These are phyloP conservation scores for Entomyzon cyanotis DNA, from an alignment of 2,113 vertebrate genomes.

Conservation along the genomic window DNA sequence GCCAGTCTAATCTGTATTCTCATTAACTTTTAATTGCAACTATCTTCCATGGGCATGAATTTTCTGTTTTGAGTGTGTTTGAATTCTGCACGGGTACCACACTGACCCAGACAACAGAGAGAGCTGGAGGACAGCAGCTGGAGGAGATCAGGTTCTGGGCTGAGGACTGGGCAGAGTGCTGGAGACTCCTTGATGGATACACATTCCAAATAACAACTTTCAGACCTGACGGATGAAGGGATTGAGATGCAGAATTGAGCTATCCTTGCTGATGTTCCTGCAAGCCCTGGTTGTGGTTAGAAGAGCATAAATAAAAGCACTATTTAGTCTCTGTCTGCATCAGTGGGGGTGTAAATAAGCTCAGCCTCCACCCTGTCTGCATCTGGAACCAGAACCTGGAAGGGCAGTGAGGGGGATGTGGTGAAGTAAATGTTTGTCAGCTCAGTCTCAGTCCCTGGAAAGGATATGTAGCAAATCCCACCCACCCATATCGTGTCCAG, in stretches of 20 bases:
- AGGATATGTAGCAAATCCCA: background rate
- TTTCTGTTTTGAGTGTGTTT: background rate
- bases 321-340: background rate
- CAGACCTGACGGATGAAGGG: background rate
- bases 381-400: background rate
- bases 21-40: background rate
- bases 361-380: fast-evolving
- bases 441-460: background rate
- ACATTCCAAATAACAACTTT: background rate
- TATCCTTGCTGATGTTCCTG: background rate
- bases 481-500: background rate
- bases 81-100: too few species aligned
- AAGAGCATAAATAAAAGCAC: background rate
- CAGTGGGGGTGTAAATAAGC: too few species aligned
- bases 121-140: background rate
- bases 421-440: background rate
- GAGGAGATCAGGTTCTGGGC: background rate
- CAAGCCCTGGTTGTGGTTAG: background rate
- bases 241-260: background rate
- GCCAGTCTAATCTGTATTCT: background rate
- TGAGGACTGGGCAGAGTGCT: background rate
- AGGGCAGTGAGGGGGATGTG: fast-evolving
- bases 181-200: background rate
- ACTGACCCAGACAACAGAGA: background rate
- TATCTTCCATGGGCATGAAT: background rate